Percentiles rank a stretch among this genome's conserved stretches.
These are phyloP conservation scores for Phasianus colchicus DNA, from an alignment of 2,113 vertebrate genomes.

Conservation along the genomic window DNA sequence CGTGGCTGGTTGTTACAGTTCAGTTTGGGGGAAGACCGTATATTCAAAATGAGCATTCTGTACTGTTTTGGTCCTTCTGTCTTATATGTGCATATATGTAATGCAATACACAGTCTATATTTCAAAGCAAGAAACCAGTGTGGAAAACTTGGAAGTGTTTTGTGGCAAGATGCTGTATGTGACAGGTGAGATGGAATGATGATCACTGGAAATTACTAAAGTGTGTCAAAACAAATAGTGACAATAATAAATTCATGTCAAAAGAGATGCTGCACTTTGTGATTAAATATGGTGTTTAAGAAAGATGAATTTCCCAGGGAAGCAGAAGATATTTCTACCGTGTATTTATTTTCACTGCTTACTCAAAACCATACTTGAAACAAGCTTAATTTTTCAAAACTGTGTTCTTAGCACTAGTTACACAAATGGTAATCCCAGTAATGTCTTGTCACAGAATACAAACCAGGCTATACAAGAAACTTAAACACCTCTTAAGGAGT, in stretches of 20 bases:
- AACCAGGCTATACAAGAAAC: background rate
- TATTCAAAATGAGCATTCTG: background rate
- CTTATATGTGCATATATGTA: background rate
- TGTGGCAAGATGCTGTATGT: background rate
- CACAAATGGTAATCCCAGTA: background rate
- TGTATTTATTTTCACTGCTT: background rate
- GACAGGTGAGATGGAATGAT: background rate
- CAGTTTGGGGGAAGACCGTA: background rate
- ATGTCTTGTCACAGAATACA: background rate
- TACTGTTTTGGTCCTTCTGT: background rate
- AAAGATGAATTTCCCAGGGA: background rate
- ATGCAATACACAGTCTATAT: background rate
- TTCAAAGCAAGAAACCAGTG: background rate
- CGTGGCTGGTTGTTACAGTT: fast-evolving
- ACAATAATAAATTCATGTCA: background rate
- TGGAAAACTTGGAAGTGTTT: background rate
- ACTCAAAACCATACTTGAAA: background rate
- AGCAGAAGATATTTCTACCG: background rate
- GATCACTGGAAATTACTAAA: background rate
- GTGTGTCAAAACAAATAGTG: background rate
- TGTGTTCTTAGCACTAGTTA: background rate
- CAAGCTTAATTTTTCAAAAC: background rate
- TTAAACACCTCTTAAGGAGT: background rate
- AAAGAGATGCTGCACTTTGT: background rate
- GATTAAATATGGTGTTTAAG: background rate